Percentiles rank a stretch among this genome's conserved stretches.
These are phyloP conservation scores for Cetonia aurata DNA, from an alignment of 2,888 invertebrate genomes.

Conservation along the genomic window DNA sequence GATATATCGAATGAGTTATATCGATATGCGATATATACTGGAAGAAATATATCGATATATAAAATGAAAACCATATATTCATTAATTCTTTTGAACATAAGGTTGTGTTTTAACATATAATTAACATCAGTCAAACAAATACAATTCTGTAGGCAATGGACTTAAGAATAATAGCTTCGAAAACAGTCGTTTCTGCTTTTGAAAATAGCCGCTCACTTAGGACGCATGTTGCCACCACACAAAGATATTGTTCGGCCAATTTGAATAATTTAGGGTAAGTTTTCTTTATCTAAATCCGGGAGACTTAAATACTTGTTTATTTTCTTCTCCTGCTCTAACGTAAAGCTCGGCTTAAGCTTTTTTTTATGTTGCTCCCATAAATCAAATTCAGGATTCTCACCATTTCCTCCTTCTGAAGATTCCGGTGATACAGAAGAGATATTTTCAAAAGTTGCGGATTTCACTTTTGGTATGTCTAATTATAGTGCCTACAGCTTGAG, in stretches of 20 bases:
- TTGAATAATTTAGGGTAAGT: not conserved
- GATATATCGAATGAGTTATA: too few relatives aligned
- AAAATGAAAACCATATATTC: too few relatives aligned
- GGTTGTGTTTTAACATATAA: too few relatives aligned
- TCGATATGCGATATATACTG: too few relatives aligned
- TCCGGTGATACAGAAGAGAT: conserved; percentile 1
- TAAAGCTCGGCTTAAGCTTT: not conserved
- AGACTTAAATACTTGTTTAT: not conserved
- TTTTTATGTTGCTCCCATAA: not conserved
- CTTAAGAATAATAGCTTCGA: not conserved
- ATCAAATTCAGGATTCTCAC: not conserved
- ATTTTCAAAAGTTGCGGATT: not conserved
- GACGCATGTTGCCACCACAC: conserved; percentile 2
- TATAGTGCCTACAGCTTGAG: not conserved
- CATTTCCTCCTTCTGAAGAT: not conserved
- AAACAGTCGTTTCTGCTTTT: conserved; percentile 3
- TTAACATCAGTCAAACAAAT: not conserved
- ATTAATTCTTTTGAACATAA: too few relatives aligned
- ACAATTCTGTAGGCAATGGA: not conserved
- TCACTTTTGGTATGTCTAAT: not conserved
- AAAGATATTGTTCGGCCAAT: conserved; percentile 1
- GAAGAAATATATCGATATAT: too few relatives aligned
- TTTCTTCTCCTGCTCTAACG: not conserved
- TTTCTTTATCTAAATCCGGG: not conserved
- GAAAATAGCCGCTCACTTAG: conserved; percentile 9